A percentile compares a stretch with the other conserved stretches of the same genome.
These are phyloP conservation scores for Glyphotaelius pellucidus DNA, from an alignment of 2,888 invertebrate species.

Conservation along the genomic window DNA sequence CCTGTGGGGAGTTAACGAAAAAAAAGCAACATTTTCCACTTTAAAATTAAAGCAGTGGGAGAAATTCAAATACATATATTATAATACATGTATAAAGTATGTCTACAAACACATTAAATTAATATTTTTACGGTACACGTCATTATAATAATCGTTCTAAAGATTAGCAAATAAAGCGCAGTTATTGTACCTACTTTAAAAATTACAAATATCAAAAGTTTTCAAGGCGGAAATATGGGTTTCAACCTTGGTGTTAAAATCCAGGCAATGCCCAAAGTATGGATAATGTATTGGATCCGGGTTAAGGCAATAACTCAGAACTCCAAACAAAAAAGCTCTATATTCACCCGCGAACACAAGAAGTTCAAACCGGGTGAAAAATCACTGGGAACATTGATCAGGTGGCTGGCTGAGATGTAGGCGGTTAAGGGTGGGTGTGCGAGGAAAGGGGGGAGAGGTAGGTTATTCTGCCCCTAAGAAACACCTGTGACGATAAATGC, in stretches of 20 bases:
- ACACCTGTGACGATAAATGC: slow-evolving; percentile 47
- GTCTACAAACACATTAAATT: too few relatives aligned
- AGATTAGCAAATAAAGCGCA: too few relatives aligned
- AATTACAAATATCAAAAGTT: too few relatives aligned
- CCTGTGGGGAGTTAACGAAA: too few relatives aligned
- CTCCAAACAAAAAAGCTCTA: not conserved
- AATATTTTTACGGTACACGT: too few relatives aligned
- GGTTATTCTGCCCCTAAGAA: not conserved
- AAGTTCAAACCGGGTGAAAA: slow-evolving; percentile 43
- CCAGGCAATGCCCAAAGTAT: not conserved
- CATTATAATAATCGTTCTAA: too few relatives aligned
- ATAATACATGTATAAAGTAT: too few relatives aligned
- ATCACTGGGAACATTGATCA: slow-evolving; percentile 39
- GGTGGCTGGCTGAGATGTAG: not conserved
- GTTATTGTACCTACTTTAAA: too few relatives aligned
- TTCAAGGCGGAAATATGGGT: too few relatives aligned
- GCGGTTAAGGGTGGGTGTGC: not conserved
- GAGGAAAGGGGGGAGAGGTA: not conserved
- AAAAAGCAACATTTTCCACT: too few relatives aligned
- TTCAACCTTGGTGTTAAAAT: not conserved
- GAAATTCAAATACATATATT: too few relatives aligned
- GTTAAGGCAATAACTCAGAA: slow-evolving; percentile 19
- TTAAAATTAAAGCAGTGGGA: too few relatives aligned
- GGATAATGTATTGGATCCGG: slow-evolving; percentile 20
- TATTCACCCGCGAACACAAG: slow-evolving; percentile 13